These are phyloP conservation scores for Parnassius orleans DNA, from an alignment of 2,888 invertebrate species.

Conservation along the genomic window DNA sequence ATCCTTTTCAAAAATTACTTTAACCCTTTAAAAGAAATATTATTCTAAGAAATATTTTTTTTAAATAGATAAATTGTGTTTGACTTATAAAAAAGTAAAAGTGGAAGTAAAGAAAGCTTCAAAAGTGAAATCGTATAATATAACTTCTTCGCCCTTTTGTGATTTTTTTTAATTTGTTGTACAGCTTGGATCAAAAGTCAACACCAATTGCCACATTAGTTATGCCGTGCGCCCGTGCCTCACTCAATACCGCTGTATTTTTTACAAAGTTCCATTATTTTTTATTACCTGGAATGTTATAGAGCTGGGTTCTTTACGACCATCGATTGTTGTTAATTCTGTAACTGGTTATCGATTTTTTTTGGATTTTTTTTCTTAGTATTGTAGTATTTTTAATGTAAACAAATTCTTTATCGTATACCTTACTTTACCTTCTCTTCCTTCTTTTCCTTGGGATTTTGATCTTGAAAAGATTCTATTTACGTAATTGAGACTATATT, in stretches of 20 bases:
- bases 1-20: too few species aligned
- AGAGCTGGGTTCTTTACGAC: slow-evolving; percentile 14
- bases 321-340: slow-evolving; percentile 15
- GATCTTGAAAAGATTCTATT: too few species aligned
- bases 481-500: too few species aligned
- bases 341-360: slow-evolving; percentile 14
- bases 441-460: too few species aligned
- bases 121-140: slow-evolving; percentile 1
- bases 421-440: too few species aligned
- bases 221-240: slow-evolving; percentile 3
- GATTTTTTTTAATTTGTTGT: slow-evolving; percentile 11
- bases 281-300: slow-evolving; percentile 20
- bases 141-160: slow-evolving; percentile 9
- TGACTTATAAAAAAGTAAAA: too few species aligned
- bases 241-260: slow-evolving; percentile 4
- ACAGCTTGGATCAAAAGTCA: slow-evolving; percentile 16
- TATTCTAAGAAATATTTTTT: too few species aligned
- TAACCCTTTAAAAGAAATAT: too few species aligned
- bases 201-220: slow-evolving; percentile 13
- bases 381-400: slow-evolving; percentile 11
- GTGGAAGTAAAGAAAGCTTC: slow-evolving; percentile 2
- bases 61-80: too few species aligned
- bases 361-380: background rate
- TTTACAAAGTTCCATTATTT: slow-evolving; percentile 8
- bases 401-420: slow-evolving; percentile 12